phyloP scores from a whole-genome alignment of 1,140 invertebrate genomes.

The Mercenaria mercenaria region DNA sequence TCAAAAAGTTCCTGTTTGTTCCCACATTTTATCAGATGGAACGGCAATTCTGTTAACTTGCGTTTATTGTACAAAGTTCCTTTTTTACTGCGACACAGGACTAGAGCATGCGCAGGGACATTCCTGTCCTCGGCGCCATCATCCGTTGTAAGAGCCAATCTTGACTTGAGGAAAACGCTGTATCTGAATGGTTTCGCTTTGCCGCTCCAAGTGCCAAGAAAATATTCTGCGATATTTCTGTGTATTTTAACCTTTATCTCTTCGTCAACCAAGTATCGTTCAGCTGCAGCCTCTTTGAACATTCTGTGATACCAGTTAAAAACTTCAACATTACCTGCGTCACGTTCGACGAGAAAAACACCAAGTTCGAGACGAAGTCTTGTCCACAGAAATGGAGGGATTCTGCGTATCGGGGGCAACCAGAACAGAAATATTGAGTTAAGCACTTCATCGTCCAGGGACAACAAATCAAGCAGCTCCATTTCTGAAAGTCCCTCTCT shows the following conservation, averaged over 20 bases:
- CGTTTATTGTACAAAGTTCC: constrained; percentile 69
- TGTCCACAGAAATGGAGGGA: constrained; percentile 78
- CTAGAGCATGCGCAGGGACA: constrained; percentile 96
- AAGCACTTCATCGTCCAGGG: constrained; percentile 81
- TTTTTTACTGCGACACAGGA: constrained; percentile 88
- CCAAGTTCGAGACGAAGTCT: constrained; percentile 91
- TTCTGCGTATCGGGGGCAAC: constrained; percentile 70
- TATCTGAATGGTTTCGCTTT: constrained; percentile 97
- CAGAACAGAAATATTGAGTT: constrained; percentile 72
- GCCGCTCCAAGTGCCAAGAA: constrained; percentile 96
- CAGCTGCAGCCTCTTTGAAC: constrained; percentile 87
- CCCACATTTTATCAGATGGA: constrained; percentile 65
- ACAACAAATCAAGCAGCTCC: constrained; percentile 81
- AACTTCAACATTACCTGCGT: constrained; percentile 90
- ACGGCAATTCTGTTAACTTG: constrained; percentile 76
- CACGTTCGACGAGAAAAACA: constrained; percentile 96
- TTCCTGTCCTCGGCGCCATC: constrained; percentile 97
- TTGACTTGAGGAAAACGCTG: constrained; percentile 91
- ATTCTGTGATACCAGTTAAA: constrained; percentile 78
- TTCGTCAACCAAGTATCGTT: constrained; percentile 98
- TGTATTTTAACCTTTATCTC: constrained; percentile 97
- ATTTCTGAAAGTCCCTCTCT: constrained; percentile 79
- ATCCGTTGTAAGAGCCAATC: constrained; percentile 88
- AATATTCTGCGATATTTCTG: constrained; percentile 98
- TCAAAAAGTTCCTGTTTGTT: constrained; percentile 62